These are phyloP conservation scores for Polypedilum vanderplanki DNA, from an alignment of 1,140 invertebrate species.

Conservation along the genomic window DNA sequence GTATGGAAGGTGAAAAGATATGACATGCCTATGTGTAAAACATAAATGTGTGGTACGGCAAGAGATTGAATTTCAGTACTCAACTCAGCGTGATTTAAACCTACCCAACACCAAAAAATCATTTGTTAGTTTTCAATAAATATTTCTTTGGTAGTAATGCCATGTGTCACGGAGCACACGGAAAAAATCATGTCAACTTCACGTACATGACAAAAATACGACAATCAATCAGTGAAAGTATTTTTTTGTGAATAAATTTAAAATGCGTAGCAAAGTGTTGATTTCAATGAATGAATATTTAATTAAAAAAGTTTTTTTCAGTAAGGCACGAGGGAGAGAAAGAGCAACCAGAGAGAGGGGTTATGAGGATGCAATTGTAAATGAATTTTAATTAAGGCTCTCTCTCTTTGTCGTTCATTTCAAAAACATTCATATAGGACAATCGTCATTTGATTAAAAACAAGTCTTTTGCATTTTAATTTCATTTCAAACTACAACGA, in stretches of 20 bases:
- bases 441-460: constrained; percentile 2
- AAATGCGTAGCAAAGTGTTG: constrained; percentile 1
- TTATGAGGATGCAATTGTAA: neutral
- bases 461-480: neutral
- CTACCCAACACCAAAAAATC: too few relatives aligned
- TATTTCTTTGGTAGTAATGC: too few relatives aligned
- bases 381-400: constrained; percentile 19
- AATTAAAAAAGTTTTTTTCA: neutral
- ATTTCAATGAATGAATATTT: constrained; percentile 20
- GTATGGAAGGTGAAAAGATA: too few relatives aligned
- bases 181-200: too few relatives aligned
- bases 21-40: too few relatives aligned
- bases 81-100: too few relatives aligned
- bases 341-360: neutral
- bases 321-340: neutral
- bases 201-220: too few relatives aligned
- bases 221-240: neutral
- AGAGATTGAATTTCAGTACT: too few relatives aligned
- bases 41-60: too few relatives aligned
- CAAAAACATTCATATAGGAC: neutral
- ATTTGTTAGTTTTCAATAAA: too few relatives aligned
- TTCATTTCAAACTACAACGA: neutral
- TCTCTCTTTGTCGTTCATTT: neutral
- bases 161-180: too few relatives aligned
- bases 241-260: neutral